phyloP scores from a whole-genome alignment of 2,888 invertebrate genomes.

The Syrista parreyssii region DNA sequence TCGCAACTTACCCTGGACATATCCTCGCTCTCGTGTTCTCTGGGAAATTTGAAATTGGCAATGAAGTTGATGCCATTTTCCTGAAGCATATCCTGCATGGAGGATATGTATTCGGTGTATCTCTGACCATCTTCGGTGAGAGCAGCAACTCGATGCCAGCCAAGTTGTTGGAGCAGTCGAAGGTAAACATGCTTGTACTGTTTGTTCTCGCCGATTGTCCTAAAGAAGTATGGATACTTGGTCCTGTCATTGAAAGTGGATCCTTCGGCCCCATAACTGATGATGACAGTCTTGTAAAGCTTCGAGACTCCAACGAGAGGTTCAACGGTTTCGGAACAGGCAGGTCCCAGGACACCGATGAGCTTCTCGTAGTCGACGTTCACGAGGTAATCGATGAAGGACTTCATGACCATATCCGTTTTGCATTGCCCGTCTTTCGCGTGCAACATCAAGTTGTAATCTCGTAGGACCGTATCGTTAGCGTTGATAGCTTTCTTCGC shows the following conservation, averaged over 20 bases:
- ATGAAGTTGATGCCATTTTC: conserved; percentile 74
- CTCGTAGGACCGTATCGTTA: conserved; percentile 70
- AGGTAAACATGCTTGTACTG: conserved; percentile 78
- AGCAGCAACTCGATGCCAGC: conserved; percentile 80
- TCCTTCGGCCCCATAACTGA: conserved; percentile 85
- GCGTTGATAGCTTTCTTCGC: conserved; percentile 75
- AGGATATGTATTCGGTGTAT: conserved; percentile 80
- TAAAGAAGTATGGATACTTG: conserved; percentile 82
- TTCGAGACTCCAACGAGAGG: conserved; percentile 82
- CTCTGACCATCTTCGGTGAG: conserved; percentile 84
- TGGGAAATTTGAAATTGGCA: conserved; percentile 77
- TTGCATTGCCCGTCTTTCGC: conserved; percentile 76
- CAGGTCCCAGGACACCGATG: conserved; percentile 81
- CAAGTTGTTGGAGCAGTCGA: conserved; percentile 70
- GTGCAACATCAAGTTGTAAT: conserved; percentile 72
- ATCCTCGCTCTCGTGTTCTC: conserved; percentile 68
- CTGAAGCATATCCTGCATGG: conserved; percentile 75
- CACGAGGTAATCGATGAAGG: conserved; percentile 78
- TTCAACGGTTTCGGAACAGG: conserved; percentile 84
- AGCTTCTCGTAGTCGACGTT: conserved; percentile 70
- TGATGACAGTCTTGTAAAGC: conserved; percentile 77
- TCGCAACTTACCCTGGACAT: conserved; percentile 71
- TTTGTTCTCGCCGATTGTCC: conserved; percentile 82
- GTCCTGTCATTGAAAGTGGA: conserved; percentile 76
- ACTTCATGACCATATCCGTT: conserved; percentile 79